A percentile compares a stretch with the other conserved stretches of the same genome.
These are phyloP conservation scores for Papilio helenus DNA, from an alignment of 1,140 invertebrate genomes.

Conservation along the genomic window DNA sequence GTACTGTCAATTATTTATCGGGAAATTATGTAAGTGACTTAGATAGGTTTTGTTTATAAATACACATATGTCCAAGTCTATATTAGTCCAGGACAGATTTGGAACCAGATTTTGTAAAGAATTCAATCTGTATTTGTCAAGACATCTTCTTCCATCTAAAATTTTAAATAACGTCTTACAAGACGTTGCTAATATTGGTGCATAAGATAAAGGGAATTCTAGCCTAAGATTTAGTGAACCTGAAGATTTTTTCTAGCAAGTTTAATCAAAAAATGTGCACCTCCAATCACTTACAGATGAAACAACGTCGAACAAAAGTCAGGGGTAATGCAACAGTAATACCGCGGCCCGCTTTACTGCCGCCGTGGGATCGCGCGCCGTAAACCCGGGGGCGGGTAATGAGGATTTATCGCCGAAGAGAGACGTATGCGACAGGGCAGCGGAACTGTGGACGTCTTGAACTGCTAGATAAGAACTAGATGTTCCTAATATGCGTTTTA, in stretches of 20 bases:
- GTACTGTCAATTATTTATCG: constrained; percentile 78
- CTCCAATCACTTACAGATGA: constrained; percentile 59
- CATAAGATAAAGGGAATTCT: background rate
- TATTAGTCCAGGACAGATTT: constrained; percentile 26
- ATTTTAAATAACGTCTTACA: no score
- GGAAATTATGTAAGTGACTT: constrained; percentile 74
- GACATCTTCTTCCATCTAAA: no score
- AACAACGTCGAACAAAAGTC: constrained; percentile 54
- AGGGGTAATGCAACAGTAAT: constrained; percentile 70
- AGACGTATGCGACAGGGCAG: constrained; percentile 56
- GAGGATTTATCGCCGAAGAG: constrained; percentile 69
- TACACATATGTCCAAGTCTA: constrained; percentile 26
- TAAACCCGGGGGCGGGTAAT: constrained; percentile 73
- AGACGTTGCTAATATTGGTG: background rate
- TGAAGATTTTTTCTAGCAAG: background rate
- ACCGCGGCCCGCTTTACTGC: constrained; percentile 65
- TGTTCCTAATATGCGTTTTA: background rate
- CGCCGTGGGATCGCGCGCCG: constrained; percentile 66
- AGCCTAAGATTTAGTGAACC: background rate
- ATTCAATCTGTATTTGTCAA: no score
- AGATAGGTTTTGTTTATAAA: constrained; percentile 43
- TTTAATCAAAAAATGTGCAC: constrained; percentile 35
- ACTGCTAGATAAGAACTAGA: background rate
- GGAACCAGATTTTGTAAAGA: constrained; percentile 22
- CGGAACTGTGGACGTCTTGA: constrained; percentile 36